Evolutionary conservation across 2,888 invertebrate genomes (phyloP).

Genomic region (Oscheius onirici): DNA sequence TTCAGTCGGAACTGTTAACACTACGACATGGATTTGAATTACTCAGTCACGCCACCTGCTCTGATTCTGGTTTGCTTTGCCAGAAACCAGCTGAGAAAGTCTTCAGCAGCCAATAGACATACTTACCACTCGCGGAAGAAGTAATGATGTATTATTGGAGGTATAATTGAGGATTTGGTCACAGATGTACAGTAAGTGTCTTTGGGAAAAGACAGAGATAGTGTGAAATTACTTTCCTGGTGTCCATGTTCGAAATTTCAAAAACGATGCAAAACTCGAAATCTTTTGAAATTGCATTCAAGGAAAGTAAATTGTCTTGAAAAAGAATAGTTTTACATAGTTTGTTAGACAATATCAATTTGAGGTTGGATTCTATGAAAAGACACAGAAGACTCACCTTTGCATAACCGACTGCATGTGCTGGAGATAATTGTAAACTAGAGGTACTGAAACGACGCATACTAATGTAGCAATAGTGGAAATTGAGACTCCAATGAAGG

Average conservation of each 20-base stretch:
- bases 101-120: neutral
- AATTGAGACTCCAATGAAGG: slow-evolving; percentile 59
- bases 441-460: slow-evolving; percentile 59
- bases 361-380: no score
- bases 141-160: neutral
- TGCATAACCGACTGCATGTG: slow-evolving; percentile 63
- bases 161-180: neutral
- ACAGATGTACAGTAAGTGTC: neutral
- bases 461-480: slow-evolving; percentile 58
- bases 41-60: no score
- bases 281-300: no score
- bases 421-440: slow-evolving; percentile 65
- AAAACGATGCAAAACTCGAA: no score
- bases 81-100: slow-evolving; percentile 26
- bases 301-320: no score
- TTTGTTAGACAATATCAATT: no score
- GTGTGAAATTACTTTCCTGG: neutral
- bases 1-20: no score
- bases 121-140: slow-evolving; percentile 29
- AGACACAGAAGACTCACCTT: slow-evolving; percentile 19
- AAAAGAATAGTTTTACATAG: no score
- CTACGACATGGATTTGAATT: no score
- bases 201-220: neutral
- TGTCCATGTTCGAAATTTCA: neutral
- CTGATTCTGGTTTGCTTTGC: neutral